Percentiles rank a stretch among this genome's conserved stretches.
phyloP scores from a whole-genome alignment of 2,797 vertebrate genomes.

The Takifugu ocellatus region DNA sequence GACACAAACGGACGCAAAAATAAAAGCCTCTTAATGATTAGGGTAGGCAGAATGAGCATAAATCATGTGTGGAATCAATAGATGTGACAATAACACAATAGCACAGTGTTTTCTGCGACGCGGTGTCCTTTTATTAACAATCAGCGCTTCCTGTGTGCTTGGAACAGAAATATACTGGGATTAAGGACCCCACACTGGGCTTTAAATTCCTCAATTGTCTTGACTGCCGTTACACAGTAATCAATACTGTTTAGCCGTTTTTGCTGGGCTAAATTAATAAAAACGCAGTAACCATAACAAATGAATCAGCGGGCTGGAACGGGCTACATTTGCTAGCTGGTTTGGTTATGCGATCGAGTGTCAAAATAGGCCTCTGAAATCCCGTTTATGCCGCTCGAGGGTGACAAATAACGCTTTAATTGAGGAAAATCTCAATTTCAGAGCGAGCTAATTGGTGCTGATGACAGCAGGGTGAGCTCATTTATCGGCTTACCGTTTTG shows the following conservation, averaged over 20 bases:
- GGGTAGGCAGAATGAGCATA: slow-evolving; percentile 36
- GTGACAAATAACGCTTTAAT: slow-evolving; percentile 51
- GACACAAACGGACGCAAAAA: slow-evolving; percentile 24
- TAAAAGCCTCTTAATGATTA: slow-evolving; percentile 41
- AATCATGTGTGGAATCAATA: slow-evolving; percentile 57
- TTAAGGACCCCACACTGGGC: slow-evolving; percentile 44
- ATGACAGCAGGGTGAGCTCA: slow-evolving; percentile 22
- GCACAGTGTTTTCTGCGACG: slow-evolving; percentile 21
- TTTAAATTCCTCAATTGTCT: slow-evolving; percentile 35
- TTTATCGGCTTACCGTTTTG: slow-evolving; percentile 19
- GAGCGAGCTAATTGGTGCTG: slow-evolving; percentile 53
- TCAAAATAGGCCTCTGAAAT: slow-evolving; percentile 54
- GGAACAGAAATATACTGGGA: slow-evolving; percentile 34
- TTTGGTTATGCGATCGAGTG: slow-evolving; percentile 27
- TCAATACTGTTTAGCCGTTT: slow-evolving; percentile 44
- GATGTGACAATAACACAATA: slow-evolving; percentile 24
- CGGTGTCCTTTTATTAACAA: slow-evolving; percentile 38
- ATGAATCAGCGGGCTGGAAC: slow-evolving; percentile 41
- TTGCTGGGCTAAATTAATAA: slow-evolving; percentile 21
- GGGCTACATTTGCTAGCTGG: slow-evolving; percentile 19
- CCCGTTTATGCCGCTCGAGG: slow-evolving; percentile 38
- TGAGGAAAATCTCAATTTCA: slow-evolving; percentile 51
- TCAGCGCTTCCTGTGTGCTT: slow-evolving; percentile 15
- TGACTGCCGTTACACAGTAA: slow-evolving; percentile 14
- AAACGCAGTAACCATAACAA: slow-evolving; percentile 39